Base-by-base conservation (phyloP, 2,797 vertebrate species). In the Anguilla marmorata region DNA sequence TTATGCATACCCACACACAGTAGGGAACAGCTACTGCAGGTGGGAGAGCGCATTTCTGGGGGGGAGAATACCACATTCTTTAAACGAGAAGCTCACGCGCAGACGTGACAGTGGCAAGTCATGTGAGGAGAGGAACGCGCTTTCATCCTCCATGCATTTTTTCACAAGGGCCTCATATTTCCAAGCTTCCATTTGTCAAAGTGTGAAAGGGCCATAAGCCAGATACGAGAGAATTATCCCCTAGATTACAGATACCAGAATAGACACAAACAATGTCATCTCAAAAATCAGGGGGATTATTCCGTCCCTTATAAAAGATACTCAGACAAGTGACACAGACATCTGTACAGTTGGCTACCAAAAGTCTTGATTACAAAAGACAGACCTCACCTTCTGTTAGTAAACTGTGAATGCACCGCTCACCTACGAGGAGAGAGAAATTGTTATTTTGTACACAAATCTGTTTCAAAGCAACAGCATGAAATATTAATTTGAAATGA, bases 381-480 rank as follows among this genome's bases (percentile, higher is more conserved):
- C 24, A 27, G 24, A 69, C 79, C 95, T 94, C 91, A 99, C 98
- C 97, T 96, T 98, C 96, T 92, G 94, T 91, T 90, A 98, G 94
- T 50, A 98, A 93, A 87, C 91, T 94, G 88, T 94, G 95, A 90
- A 99, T 90, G 91, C 96, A 97, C 91, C 93, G 91, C 94, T 94
- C 97, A 91, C 98, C 98, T 99, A 91, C 8, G 88, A 90, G 5
- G n/a, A 84, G 52, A 88, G 89, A 92, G 1, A 91, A 91, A 83
- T 89, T n/a, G n/a, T 63, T 0, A 30, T 50, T 52, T 12, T 19
- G 21, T 11, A 50, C n/a, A 8, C 45, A 50, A 86, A 16, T 1
- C 6, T 58, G 6, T 50, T 11, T n/a, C 21, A 48, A 82, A 50
- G 19, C 7, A 82, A 0, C 45, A 82, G 21, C 27, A 82, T 11